Evolutionary conservation across 2,113 vertebrate species (phyloP), one percentile per base, ranked within the genome.

Genomic region (Empidonax alnorum): DNA sequence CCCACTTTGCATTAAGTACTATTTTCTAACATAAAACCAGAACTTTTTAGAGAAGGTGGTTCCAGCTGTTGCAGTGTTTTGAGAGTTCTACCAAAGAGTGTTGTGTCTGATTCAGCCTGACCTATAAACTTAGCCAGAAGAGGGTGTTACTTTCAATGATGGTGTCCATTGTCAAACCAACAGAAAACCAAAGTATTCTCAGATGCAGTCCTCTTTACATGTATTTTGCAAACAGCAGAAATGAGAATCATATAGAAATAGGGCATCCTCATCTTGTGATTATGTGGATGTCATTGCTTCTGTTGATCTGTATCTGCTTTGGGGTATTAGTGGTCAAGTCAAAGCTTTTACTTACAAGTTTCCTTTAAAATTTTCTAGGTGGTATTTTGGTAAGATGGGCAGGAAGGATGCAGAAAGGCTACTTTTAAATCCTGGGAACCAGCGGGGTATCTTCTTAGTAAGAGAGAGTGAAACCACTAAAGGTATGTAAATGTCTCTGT

Each of bases 381-480:
- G 99, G 99, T 99, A 99, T 98, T 99, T 99, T 98, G 99, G 99
- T 53, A 99, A 99, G 98, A 99, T 99, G 99, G 99, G 99, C 42
- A 99, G 99, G 61, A 99, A 99, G 97, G 99, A 99, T 96, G 99
- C 99, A 31, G 99, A 99, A 97, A 98, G 99, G 93, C 97, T 99
- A 85, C 98, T 99, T 92, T 95, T 99, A 96, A 99, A 99, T 97
- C 98, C 99, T 46, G 99, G 99, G 37, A 99, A 99, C 96, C 98
- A 99, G 67, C 98, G 98, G 93, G 99, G 99, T 90, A 99, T 99
- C 62, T 99, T 99, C 97, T 98, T 99, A 97, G 99, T 99, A 89
- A 98, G 99, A 96, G 99, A 99, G 96, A 99, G 99, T 92, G 99
- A 99, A 98, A 99, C 99, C 72, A 99, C 99, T 96, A 99, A 99